Conservation (phyloP, 2,797 vertebrate species). For the Acrocephalus scirpaceus region DNA sequence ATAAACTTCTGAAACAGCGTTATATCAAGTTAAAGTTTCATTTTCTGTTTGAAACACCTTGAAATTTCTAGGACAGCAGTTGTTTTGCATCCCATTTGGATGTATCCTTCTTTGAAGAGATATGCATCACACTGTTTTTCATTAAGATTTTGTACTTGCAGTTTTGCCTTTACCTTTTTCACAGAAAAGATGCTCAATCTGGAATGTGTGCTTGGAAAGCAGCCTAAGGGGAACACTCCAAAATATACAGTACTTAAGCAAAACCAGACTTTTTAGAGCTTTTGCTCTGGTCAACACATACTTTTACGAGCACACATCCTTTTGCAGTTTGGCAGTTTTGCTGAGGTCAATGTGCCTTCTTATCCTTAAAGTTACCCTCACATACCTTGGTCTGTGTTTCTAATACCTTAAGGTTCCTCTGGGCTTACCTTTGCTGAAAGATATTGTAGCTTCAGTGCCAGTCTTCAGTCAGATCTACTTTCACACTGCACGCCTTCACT, state of each 20-base stretch:
- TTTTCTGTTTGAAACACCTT: constrained; percentile 28
- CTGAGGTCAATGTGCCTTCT: background rate
- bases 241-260: constrained; percentile 4
- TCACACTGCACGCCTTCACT: background rate
- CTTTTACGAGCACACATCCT: background rate
- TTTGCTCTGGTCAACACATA: background rate
- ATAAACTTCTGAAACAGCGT: background rate
- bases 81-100: background rate
- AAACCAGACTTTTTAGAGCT: background rate
- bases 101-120: background rate
- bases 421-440: background rate
- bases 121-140: background rate
- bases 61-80: background rate
- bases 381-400: background rate
- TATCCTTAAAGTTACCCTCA: background rate
- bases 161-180: background rate
- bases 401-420: background rate
- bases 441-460: background rate
- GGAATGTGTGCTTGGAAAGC: background rate
- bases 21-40: constrained; percentile 20
- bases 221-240: background rate
- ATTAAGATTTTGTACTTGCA: background rate
- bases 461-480: background rate
- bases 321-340: background rate
- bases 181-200: background rate